Evolutionary conservation across 2,888 invertebrate genomes (phyloP).

Genomic region (Sycophila texana): DNA sequence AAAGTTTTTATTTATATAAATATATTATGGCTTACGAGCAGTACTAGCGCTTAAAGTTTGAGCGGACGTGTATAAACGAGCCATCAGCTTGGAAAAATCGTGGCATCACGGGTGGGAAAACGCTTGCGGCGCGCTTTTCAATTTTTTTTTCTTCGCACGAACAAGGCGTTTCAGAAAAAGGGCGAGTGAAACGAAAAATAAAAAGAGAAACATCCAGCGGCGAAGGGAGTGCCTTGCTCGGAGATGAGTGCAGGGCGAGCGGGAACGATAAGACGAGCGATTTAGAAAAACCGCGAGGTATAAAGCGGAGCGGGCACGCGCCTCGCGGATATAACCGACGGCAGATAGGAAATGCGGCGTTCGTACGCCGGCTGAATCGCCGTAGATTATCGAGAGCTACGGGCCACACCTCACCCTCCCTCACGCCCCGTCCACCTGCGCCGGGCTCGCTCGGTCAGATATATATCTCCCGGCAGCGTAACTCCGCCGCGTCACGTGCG

Average conservation of each 20-base stretch:
- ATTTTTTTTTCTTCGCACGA: slow-evolving; percentile 12
- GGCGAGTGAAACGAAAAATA: not conserved
- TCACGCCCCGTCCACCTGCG: not conserved
- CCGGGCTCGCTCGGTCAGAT: not conserved
- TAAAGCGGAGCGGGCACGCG: slow-evolving; percentile 10
- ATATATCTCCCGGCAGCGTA: not conserved
- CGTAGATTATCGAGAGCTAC: slow-evolving; percentile 49
- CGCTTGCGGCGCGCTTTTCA: not conserved
- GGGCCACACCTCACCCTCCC: slow-evolving; percentile 20
- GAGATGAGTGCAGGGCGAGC: not conserved
- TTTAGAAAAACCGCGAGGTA: slow-evolving; percentile 49
- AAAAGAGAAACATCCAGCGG: not conserved
- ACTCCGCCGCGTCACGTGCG: slow-evolving; percentile 34
- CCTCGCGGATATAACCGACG: slow-evolving; percentile 35
- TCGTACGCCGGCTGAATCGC: slow-evolving; percentile 46
- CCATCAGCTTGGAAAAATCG: not conserved
- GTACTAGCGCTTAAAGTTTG: no score
- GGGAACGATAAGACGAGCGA: slow-evolving; percentile 35
- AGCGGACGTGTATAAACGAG: no score
- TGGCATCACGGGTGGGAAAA: not conserved
- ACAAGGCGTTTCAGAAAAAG: not conserved
- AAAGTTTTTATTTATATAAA: no score
- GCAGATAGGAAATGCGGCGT: slow-evolving; percentile 45
- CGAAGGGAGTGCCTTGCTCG: slow-evolving; percentile 7
- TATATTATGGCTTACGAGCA: no score